Evolutionary conservation across 2,113 vertebrate species (phyloP).

Genomic region (Halcyon senegalensis): DNA sequence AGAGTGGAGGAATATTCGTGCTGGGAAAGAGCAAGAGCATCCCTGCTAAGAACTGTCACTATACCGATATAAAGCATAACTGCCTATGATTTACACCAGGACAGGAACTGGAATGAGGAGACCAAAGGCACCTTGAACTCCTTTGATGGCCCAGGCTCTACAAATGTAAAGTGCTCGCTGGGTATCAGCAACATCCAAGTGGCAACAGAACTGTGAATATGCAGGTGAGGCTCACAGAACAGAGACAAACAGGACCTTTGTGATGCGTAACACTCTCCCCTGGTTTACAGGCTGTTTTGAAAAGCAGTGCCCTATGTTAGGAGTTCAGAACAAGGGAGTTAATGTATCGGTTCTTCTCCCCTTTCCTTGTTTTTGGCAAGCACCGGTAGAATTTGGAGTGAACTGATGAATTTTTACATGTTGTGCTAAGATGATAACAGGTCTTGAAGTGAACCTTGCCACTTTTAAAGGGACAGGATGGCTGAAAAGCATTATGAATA

Average conservation of each 20-base stretch:
- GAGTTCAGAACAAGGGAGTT: slow-evolving; percentile 17
- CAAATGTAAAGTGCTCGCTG: slow-evolving; percentile 36
- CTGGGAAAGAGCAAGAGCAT: background rate
- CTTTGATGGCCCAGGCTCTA: slow-evolving; percentile 31
- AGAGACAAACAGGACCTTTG: slow-evolving; percentile 25
- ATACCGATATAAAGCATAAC: background rate
- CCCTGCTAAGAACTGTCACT: background rate
- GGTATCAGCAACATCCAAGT: background rate
- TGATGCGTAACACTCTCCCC: slow-evolving; percentile 9
- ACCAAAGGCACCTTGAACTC: slow-evolving; percentile 2
- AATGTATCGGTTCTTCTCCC: background rate
- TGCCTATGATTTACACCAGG: background rate
- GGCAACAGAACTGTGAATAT: slow-evolving; percentile 49
- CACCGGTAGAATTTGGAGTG: background rate
- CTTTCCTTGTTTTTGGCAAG: background rate
- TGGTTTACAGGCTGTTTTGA: background rate
- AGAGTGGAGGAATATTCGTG: background rate
- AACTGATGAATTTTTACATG: background rate
- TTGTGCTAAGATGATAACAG: background rate
- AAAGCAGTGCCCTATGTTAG: slow-evolving; percentile 51
- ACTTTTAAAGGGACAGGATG: background rate
- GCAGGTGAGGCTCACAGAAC: slow-evolving; percentile 14
- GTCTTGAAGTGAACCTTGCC: background rate
- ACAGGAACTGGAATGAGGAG: background rate
- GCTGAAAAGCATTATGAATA: background rate